A percentile compares a stretch with the other conserved stretches of the same genome.
Conservation (phyloP, 2,113 vertebrate species). For the Leucosticte australis region DNA sequence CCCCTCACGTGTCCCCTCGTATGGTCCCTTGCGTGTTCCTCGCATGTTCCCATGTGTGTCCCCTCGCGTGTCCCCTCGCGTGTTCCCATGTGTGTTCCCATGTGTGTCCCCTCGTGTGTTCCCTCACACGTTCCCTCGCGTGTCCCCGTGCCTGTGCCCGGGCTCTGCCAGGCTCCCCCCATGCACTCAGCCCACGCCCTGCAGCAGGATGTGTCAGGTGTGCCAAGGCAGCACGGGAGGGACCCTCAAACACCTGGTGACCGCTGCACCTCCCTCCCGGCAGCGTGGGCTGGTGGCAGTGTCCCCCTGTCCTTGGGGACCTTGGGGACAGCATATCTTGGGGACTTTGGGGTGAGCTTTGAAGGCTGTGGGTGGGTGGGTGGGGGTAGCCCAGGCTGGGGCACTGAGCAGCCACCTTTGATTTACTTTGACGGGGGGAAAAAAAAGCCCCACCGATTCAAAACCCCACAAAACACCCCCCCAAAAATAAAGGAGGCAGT, state of each 20-base stretch:
- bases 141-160: fast-evolving
- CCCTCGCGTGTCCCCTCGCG: too few relatives aligned
- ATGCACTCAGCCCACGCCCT: fast-evolving
- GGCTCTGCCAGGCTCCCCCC: background rate
- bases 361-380: background rate
- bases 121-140: fast-evolving
- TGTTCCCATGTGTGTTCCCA: background rate
- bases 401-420: background rate
- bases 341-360: background rate
- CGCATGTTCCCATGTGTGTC: too few relatives aligned
- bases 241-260: fast-evolving
- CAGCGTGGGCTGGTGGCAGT: background rate
- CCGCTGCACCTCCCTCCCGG: fast-evolving
- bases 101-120: too few relatives aligned
- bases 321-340: background rate
- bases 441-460: background rate
- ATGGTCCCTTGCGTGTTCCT: background rate
- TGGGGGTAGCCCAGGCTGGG: background rate
- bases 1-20: too few relatives aligned
- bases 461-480: background rate
- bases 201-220: fast-evolving
- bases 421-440: background rate
- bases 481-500: background rate
- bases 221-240: fast-evolving
- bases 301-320: background rate